phyloP scores from a whole-genome alignment of 2,797 vertebrate species.

The Lophura swinhoii region DNA sequence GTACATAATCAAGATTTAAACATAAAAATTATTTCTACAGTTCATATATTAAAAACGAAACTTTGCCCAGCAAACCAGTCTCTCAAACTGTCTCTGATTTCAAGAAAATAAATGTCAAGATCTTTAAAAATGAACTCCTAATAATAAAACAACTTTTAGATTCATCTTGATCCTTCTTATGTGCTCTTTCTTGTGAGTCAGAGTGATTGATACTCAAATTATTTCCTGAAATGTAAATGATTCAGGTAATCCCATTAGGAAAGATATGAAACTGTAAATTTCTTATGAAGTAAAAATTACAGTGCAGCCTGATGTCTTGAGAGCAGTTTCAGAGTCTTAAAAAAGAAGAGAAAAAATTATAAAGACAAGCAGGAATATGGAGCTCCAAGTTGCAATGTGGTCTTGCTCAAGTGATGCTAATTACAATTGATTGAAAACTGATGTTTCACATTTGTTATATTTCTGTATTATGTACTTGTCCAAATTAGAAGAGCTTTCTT shows the following conservation, averaged over 20 bases:
- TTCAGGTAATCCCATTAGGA: slow-evolving; percentile 68
- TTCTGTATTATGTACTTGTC: not conserved
- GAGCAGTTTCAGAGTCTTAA: not conserved
- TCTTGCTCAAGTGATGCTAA: not conserved
- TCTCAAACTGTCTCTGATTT: slow-evolving; percentile 38
- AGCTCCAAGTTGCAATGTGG: not conserved
- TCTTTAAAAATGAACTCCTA: slow-evolving; percentile 71
- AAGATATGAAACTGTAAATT: slow-evolving; percentile 69
- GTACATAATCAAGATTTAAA: not conserved
- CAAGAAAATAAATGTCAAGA: slow-evolving; percentile 54
- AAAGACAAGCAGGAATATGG: not conserved
- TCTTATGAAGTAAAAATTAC: slow-evolving; percentile 73
- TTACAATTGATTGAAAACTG: not conserved
- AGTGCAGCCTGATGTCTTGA: slow-evolving; percentile 39
- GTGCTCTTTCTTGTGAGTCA: slow-evolving; percentile 54
- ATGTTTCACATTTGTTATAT: not conserved
- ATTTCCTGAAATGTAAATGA: slow-evolving; percentile 72
- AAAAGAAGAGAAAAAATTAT: not conserved
- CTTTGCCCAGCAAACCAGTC: slow-evolving; percentile 23
- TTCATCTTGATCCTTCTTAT: slow-evolving; percentile 39
- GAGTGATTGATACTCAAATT: slow-evolving; percentile 52
- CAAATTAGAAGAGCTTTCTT: not conserved
- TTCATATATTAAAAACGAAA: slow-evolving; percentile 45
- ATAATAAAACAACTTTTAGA: slow-evolving; percentile 67
- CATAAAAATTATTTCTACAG: not conserved